Conservation (phyloP, 2,888 invertebrate genomes). For the Cheilosia pagana region DNA sequence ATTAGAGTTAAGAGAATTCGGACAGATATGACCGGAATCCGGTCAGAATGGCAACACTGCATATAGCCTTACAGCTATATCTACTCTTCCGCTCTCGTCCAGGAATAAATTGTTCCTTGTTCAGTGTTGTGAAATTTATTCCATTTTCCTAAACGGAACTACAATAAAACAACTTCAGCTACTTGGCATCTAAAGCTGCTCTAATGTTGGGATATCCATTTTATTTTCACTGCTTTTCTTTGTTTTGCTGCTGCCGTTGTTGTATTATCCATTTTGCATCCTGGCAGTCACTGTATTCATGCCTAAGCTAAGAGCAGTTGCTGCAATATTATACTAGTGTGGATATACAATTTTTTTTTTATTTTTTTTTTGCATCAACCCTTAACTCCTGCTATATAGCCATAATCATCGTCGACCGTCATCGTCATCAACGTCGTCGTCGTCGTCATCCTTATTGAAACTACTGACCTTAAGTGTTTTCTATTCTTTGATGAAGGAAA, state of each 20-base stretch:
- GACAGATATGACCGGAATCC: too few relatives aligned
- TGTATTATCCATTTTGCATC: slow-evolving; percentile 52
- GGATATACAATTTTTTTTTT: too few relatives aligned
- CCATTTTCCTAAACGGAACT: slow-evolving; percentile 61
- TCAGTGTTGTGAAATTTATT: slow-evolving; percentile 59
- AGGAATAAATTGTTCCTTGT: slow-evolving; percentile 48
- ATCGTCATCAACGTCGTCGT: slow-evolving; percentile 30
- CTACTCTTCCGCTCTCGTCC: not conserved
- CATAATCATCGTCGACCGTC: slow-evolving; percentile 28
- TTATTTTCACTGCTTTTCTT: slow-evolving; percentile 34
- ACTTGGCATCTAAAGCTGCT: slow-evolving; percentile 63
- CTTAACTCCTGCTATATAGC: slow-evolving; percentile 11
- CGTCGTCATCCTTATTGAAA: slow-evolving; percentile 44
- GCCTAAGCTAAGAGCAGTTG: slow-evolving; percentile 24
- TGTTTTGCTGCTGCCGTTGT: slow-evolving; percentile 6
- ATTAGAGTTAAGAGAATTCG: too few relatives aligned
- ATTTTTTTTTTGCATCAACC: not conserved
- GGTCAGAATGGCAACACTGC: too few relatives aligned
- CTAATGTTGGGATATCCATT: slow-evolving; percentile 65
- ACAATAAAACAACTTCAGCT: slow-evolving; percentile 66
- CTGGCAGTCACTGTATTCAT: slow-evolving; percentile 41
- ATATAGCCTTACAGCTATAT: too few relatives aligned
- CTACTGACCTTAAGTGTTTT: slow-evolving; percentile 61
- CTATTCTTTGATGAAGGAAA: slow-evolving; percentile 51
- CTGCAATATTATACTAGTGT: not conserved